Evolutionary conservation across 2,797 vertebrate species (phyloP).

Genomic region (Tauraco hartlaubi): DNA sequence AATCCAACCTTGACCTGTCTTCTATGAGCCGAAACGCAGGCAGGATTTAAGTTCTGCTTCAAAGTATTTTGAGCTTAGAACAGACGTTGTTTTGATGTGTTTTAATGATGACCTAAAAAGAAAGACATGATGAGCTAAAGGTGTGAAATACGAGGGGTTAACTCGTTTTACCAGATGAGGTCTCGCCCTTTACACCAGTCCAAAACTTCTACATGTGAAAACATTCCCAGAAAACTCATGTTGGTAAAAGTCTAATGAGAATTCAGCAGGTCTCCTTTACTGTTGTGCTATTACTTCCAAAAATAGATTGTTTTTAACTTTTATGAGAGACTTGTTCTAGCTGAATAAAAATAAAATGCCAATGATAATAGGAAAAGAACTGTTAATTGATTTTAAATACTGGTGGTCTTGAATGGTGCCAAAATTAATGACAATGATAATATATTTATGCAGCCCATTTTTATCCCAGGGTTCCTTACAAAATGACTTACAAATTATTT

Average conservation of each 20-base stretch:
- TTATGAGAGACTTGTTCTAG: constrained; percentile 6
- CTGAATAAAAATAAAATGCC: neutral
- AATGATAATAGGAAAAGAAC: constrained; percentile 55
- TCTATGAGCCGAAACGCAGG: neutral
- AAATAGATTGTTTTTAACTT: constrained; percentile 59
- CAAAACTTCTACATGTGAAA: neutral
- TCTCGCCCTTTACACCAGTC: neutral
- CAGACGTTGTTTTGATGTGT: neutral
- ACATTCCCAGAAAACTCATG: constrained; percentile 4
- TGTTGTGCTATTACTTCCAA: constrained; percentile 7
- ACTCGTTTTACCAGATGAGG: neutral
- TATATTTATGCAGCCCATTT: constrained; percentile 17
- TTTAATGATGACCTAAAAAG: neutral
- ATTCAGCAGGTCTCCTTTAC: neutral
- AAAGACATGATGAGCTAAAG: neutral
- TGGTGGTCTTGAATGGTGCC: constrained; percentile 34
- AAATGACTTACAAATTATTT: neutral
- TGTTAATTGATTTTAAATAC: constrained; percentile 66
- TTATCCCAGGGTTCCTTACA: constrained; percentile 6
- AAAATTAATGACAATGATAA: constrained; percentile 33
- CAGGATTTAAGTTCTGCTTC: neutral
- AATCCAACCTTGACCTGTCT: neutral
- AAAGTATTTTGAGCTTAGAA: neutral
- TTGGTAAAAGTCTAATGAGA: neutral
- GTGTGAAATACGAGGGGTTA: neutral